These are phyloP conservation scores for Mormoops blainvillei DNA, from an alignment of 2,113 vertebrate species.

Conservation along the genomic window DNA sequence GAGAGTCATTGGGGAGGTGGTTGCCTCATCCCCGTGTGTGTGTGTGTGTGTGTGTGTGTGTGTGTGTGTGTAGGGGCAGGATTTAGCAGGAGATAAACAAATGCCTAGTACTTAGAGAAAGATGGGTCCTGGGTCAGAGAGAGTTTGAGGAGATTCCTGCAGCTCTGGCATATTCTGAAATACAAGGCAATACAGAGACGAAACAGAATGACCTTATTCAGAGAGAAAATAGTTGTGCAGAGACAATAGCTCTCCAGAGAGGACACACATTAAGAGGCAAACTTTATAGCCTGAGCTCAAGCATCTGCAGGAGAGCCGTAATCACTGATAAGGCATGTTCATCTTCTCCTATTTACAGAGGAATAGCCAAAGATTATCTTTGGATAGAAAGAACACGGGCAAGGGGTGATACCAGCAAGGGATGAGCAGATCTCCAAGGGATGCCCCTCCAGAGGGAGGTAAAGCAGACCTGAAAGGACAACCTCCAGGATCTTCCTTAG, in stretches of 20 bases:
- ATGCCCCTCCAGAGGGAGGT: background rate
- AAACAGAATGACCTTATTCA: background rate
- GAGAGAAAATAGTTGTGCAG: background rate
- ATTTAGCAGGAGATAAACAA: background rate
- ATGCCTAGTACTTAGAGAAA: background rate
- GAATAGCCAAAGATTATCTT: background rate
- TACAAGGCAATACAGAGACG: background rate
- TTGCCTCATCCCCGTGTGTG: accelerated
- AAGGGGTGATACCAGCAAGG: background rate
- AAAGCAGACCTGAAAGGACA: background rate
- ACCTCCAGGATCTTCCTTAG: background rate
- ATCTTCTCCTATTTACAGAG: background rate
- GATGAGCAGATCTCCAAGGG: background rate
- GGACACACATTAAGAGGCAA: background rate
- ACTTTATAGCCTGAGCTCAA: background rate
- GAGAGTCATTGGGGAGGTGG: background rate
- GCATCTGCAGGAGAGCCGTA: background rate
- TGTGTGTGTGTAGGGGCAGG: background rate
- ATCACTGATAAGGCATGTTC: background rate
- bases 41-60: background rate
- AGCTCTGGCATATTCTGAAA: background rate
- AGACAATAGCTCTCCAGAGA: background rate
- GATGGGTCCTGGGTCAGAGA: background rate
- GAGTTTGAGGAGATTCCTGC: background rate
- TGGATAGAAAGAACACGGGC: background rate